Conservation (phyloP, 2,797 vertebrate species). For the Propithecus perrieri region DNA sequence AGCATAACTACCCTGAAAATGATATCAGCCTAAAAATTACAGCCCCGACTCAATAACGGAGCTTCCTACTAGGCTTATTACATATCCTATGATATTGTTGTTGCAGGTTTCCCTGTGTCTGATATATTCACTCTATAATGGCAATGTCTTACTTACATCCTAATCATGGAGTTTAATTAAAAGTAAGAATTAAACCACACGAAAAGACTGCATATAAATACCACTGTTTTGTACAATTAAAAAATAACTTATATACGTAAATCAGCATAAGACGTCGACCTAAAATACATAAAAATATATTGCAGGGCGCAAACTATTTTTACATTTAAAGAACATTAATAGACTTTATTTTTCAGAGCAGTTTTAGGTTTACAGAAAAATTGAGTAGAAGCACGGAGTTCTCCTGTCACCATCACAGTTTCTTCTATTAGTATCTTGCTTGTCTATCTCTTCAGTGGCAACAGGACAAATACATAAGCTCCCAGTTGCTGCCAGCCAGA, state of each 20-base stretch:
- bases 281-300: not conserved
- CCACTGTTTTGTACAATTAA: not conserved
- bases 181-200: not conserved
- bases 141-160: slow-evolving; percentile 16
- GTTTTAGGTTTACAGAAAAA: not conserved
- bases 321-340: not conserved
- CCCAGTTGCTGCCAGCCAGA: not conserved
- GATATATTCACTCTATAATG: not conserved
- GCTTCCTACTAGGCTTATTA: not conserved
- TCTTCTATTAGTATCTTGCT: not conserved
- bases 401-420: not conserved
- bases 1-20: not conserved
- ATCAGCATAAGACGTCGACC: not conserved
- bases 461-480: not conserved
- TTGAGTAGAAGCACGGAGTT: not conserved
- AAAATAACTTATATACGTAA: not conserved
- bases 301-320: not conserved
- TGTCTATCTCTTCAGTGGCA: not conserved
- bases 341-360: not conserved
- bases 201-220: not conserved
- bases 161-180: not conserved
- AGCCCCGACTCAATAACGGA: not conserved
- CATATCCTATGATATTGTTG: not conserved
- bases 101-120: not conserved
- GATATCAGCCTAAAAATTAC: not conserved